Evolutionary conservation across 2,797 vertebrate genomes (phyloP).

Genomic region (Fistularia commersonii): DNA sequence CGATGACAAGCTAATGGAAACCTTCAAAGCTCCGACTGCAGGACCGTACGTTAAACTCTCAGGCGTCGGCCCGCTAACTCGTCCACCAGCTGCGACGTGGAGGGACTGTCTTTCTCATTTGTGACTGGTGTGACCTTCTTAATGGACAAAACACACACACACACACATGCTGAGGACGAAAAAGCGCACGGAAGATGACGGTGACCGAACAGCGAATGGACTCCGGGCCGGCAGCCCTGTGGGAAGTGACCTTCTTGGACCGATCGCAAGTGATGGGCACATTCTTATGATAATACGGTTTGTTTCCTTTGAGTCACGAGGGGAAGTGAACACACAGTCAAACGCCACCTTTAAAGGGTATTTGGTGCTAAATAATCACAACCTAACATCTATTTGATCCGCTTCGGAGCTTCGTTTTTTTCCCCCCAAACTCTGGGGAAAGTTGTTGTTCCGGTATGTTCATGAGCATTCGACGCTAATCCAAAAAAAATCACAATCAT

Average conservation of each 20-base stretch:
- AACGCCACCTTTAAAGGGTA: no score
- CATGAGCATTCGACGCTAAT: no score
- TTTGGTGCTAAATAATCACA: no score
- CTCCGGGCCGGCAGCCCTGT: conserved; percentile 46
- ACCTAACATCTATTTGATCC: no score
- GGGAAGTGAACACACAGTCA: no score
- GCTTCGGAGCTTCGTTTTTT: no score
- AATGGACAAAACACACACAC: conserved; percentile 49
- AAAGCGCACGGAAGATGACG: conserved; percentile 34
- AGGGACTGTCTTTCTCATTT: conserved; percentile 50
- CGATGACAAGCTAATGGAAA: conserved; percentile 24
- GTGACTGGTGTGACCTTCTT: conserved; percentile 41
- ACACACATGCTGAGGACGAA: conserved; percentile 32
- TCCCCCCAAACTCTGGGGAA: no score
- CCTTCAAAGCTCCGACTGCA: conserved; percentile 14
- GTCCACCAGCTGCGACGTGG: conserved; percentile 40
- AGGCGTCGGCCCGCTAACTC: conserved; percentile 26
- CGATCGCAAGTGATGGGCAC: conserved; percentile 53
- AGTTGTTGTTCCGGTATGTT: no score
- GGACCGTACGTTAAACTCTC: conserved; percentile 4
- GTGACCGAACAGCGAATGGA: conserved; percentile 45
- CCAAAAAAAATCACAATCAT: no score
- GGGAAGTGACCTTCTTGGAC: conserved; percentile 65
- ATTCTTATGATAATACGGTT: conserved; percentile 70
- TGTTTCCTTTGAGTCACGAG: not conserved